Conservation (phyloP, 1,140 invertebrate species). For the Plectus sambesii region DNA sequence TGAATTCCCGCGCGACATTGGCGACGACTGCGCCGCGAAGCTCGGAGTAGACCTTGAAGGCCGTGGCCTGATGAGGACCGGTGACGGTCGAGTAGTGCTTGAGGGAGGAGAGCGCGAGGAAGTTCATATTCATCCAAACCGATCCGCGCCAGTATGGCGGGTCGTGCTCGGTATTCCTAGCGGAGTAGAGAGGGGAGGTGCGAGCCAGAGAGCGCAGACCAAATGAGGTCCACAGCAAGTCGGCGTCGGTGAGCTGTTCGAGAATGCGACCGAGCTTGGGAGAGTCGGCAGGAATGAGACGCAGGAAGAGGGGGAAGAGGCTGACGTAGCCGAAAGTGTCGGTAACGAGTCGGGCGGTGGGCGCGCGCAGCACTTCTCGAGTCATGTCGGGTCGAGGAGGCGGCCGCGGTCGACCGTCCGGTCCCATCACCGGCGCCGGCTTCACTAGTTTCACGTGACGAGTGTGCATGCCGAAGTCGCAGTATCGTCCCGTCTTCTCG, state of each 20-base stretch:
- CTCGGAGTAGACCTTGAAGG: constrained; percentile 60
- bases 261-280: constrained; percentile 68
- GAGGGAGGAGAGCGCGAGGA: constrained; percentile 69
- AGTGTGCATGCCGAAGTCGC: constrained; percentile 36
- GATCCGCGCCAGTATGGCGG: constrained; percentile 95
- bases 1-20: constrained; percentile 76
- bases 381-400: background rate
- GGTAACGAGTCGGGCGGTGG: constrained; percentile 22
- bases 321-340: constrained; percentile 83
- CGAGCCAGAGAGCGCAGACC: constrained; percentile 81
- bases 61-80: constrained; percentile 61
- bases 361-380: constrained; percentile 9
- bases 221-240: constrained; percentile 71
- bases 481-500: constrained; percentile 23
- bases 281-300: constrained; percentile 70
- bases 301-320: constrained; percentile 65
- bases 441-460: constrained; percentile 20
- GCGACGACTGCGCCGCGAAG: constrained; percentile 68
- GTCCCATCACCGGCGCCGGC: background rate
- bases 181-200: constrained; percentile 73
- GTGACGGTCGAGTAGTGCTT: constrained; percentile 60
- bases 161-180: constrained; percentile 92
- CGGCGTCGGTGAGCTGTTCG: constrained; percentile 62
- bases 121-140: constrained; percentile 99
- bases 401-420: background rate